Base-by-base conservation (phyloP, 2,888 invertebrate genomes). In the Troides aeacus region DNA sequence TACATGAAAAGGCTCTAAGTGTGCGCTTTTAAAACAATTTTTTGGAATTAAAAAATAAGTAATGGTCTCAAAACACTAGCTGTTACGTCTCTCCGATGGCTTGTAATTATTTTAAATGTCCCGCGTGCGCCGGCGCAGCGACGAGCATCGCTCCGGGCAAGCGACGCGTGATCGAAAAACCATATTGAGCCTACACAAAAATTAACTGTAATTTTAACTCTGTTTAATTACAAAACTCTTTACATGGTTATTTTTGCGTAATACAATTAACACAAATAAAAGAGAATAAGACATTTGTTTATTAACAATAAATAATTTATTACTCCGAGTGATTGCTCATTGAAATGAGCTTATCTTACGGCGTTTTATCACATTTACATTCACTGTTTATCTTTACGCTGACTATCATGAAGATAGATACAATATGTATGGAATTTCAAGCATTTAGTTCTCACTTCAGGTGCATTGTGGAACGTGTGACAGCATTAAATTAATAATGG, bases 91-190 rank as follows among this genome's bases (percentile, higher is more conserved):
- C 87, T 87, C 83, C 82, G 86, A 89, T 89, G 91, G 92, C 92
- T 93, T 93, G 92, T 93, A 93, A 93, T 93, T 93, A 93, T 93
- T 93, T 92, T 92, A 92, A 93, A 93, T 92, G 92, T 93, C 90
- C 92, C 92, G 93, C 90, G 78, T 76, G 78, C 77, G 79, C 78
- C 74, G 73, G 78, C 76, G 77, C 78, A 75, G 78, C 79, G 79
- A 77, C 72, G 76, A 78, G 75, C 79, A 78, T 73, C 76, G 86
- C 90, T 86, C 76, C 80, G 74, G 90, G 90, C 89, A 78, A 86
- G 83, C 84, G 81, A 81, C 78, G 76, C 84, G 80, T 84, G 86
- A 88, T 89, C 88, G 81, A 84, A 83, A 83, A 88, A 84, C 89
- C 90, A 89, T 90, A 91, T 88, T 86, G 89, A 87, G 86, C 88